Evolutionary conservation across 1,140 invertebrate genomes (phyloP).

Genomic region (Drosophila chauvacae): DNA sequence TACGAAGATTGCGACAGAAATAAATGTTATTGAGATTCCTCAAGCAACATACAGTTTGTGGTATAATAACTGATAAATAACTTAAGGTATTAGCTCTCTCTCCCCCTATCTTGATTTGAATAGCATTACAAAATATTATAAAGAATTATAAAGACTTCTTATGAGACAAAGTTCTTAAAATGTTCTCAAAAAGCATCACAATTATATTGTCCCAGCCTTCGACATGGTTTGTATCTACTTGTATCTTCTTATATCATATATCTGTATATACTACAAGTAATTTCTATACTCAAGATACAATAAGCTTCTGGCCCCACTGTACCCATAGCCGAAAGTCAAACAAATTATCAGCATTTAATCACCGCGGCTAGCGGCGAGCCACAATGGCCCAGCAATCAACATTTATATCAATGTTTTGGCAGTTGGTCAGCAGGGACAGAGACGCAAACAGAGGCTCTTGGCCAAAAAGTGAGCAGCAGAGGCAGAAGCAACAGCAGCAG

Average conservation of each 20-base stretch:
- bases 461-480: slow-evolving; percentile 7
- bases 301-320: slow-evolving; percentile 18
- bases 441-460: background rate
- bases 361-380: slow-evolving; percentile 20
- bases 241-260: background rate
- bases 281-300: background rate
- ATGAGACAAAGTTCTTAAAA: background rate
- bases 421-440: slow-evolving; percentile 25
- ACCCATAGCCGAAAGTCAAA: slow-evolving; percentile 56
- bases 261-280: background rate
- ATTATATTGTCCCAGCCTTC: too few relatives aligned
- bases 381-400: slow-evolving; percentile 51
- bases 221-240: background rate
- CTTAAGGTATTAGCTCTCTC: background rate
- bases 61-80: background rate
- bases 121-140: background rate
- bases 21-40: background rate
- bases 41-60: background rate
- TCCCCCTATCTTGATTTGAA: background rate
- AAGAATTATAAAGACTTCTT: background rate
- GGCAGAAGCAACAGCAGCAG: slow-evolving; percentile 32
- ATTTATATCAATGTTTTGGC: slow-evolving; percentile 60
- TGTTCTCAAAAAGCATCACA: background rate
- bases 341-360: slow-evolving; percentile 75
- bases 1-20: background rate